phyloP scores from a whole-genome alignment of 2,888 invertebrate genomes.

The Rhopalosiphum nymphaeae region DNA sequence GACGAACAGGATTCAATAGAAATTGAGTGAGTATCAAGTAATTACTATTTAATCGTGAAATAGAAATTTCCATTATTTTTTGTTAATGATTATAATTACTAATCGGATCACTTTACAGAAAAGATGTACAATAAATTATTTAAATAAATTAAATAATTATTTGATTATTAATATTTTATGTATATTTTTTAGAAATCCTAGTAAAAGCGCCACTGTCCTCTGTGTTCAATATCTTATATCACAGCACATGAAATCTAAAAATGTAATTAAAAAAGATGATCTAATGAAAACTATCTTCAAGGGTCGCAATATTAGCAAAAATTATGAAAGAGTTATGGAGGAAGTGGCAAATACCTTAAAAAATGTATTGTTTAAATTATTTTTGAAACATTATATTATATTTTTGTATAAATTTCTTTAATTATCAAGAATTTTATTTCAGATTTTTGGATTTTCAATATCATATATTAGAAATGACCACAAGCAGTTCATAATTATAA shows the following conservation, averaged over 20 bases:
- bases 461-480: neutral
- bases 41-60: neutral
- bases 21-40: neutral
- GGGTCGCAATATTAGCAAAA: constrained; percentile 14
- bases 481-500: constrained; percentile 59
- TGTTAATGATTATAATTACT: too few species aligned
- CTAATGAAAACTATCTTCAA: constrained; percentile 45
- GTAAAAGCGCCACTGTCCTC: neutral
- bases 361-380: constrained; percentile 38
- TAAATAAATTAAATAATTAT: neutral
- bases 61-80: neutral
- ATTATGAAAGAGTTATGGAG: constrained; percentile 48
- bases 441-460: constrained; percentile 54
- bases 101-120: neutral
- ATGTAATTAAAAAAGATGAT: constrained; percentile 40
- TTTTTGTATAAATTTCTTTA: neutral
- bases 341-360: constrained; percentile 25
- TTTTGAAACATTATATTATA: neutral
- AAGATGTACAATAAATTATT: constrained; percentile 68
- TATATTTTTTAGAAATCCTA: constrained; percentile 35
- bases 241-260: constrained; percentile 28
- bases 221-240: constrained; percentile 51
- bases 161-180: neutral
- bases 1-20: neutral
- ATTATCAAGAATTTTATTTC: neutral